Percentiles rank a stretch among this genome's conserved stretches.
Evolutionary conservation across 2,888 invertebrate genomes (phyloP).

Genomic region (Taphrorychus bicolor): DNA sequence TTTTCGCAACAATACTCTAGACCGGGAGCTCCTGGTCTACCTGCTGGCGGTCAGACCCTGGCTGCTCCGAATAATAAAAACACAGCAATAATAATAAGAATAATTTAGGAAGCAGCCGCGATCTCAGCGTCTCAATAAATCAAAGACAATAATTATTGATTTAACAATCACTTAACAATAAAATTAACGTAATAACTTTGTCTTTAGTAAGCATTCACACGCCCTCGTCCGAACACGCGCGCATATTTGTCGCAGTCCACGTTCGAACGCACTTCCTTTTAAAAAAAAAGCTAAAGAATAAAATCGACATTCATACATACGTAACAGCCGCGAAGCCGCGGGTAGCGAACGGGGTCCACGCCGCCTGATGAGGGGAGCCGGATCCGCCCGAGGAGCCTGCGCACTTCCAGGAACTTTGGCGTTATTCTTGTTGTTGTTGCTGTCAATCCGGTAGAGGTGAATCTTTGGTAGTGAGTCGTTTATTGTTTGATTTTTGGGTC

Average conservation of each 20-base stretch:
- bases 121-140: constrained; percentile 12
- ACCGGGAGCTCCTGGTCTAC: neutral
- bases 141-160: constrained; percentile 50
- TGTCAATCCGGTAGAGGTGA: neutral
- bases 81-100: constrained; percentile 40
- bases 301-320: constrained; percentile 51
- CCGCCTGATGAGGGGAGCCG: neutral
- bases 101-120: constrained; percentile 44
- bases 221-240: constrained; percentile 3
- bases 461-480: neutral
- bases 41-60: constrained; percentile 47
- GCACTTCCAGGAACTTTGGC: constrained; percentile 53
- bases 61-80: constrained; percentile 48
- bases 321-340: constrained; percentile 52
- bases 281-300: constrained; percentile 17
- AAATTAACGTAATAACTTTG: constrained; percentile 57
- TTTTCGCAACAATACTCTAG: constrained; percentile 51
- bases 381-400: neutral
- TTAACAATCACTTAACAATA: constrained; percentile 62
- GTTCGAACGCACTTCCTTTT: constrained; percentile 26
- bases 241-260: neutral
- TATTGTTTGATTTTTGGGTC: no score
- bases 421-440: constrained; percentile 36
- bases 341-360: constrained; percentile 30
- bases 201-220: constrained; percentile 35